phyloP scores from a whole-genome alignment of 35 echinoderm and acorn worm species.

The Lytechinus variegatus region DNA sequence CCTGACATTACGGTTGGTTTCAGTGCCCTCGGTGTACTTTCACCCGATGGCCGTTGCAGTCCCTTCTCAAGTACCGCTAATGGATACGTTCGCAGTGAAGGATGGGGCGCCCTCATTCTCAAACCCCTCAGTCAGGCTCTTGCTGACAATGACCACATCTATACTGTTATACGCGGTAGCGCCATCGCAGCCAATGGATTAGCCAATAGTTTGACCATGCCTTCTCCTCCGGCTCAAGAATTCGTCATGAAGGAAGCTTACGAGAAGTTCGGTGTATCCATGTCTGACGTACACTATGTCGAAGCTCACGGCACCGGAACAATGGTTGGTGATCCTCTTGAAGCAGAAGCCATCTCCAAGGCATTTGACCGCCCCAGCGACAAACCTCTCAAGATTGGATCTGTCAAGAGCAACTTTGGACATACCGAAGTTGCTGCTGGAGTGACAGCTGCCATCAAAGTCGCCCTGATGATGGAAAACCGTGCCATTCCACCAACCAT shows the following conservation, averaged over 20 bases:
- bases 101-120: constrained; percentile 85
- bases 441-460: constrained; percentile 83
- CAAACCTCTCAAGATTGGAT: constrained; percentile 81
- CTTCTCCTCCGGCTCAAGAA: constrained; percentile 68
- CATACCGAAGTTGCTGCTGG: constrained; percentile 90
- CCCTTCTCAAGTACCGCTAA: constrained; percentile 91
- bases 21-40: constrained; percentile 85
- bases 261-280: constrained; percentile 67
- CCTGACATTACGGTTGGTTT: constrained; percentile 89
- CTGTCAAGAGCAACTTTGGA: constrained; percentile 94
- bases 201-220: constrained; percentile 92
- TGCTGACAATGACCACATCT: constrained; percentile 86
- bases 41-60: constrained; percentile 84
- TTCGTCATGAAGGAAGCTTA: constrained; percentile 79
- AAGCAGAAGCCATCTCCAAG: constrained; percentile 85
- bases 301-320: constrained; percentile 98
- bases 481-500: constrained; percentile 73
- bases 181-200: constrained; percentile 83
- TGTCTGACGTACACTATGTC: constrained; percentile 76
- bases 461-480: constrained; percentile 87
- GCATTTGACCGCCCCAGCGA: constrained; percentile 55
- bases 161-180: constrained; percentile 79
- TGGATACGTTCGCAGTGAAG: constrained; percentile 94
- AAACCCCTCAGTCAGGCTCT: constrained; percentile 81
- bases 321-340: constrained; percentile 93